Percentiles rank a stretch among this genome's conserved stretches.
Evolutionary conservation across 2,797 vertebrate species (phyloP).

Genomic region (Alfaro cultratus): DNA sequence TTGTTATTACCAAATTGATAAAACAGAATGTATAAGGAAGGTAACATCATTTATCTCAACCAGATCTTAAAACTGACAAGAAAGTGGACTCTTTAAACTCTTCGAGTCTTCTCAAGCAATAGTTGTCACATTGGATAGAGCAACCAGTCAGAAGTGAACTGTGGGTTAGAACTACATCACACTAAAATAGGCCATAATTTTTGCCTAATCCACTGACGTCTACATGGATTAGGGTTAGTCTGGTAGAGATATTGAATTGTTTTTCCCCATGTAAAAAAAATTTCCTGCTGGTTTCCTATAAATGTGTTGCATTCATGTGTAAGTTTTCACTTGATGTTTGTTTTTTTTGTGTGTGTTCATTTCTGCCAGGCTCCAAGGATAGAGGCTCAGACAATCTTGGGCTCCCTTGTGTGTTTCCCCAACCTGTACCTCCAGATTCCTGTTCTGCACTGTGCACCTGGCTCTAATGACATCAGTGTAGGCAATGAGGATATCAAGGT

Average conservation of each 20-base stretch:
- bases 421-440: slow-evolving; percentile 91
- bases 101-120: not conserved
- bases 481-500: slow-evolving; percentile 91
- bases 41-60: not conserved
- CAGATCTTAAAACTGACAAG: not conserved
- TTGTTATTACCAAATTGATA: not conserved
- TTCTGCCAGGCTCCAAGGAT: slow-evolving; percentile 86
- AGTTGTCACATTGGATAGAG: not conserved
- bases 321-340: slow-evolving; percentile 1
- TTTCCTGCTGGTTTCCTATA: slow-evolving; percentile 26
- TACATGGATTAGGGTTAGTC: slow-evolving; percentile 15
- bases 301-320: slow-evolving; percentile 41
- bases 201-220: slow-evolving; percentile 17
- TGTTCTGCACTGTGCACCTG: slow-evolving; percentile 76
- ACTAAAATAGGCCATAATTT: not conserved
- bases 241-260: slow-evolving; percentile 12
- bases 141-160: not conserved
- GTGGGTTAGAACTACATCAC: not conserved
- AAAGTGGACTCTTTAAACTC: not conserved
- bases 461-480: slow-evolving; percentile 76
- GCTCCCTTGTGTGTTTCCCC: slow-evolving; percentile 96
- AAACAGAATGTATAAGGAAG: not conserved
- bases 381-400: slow-evolving; percentile 94
- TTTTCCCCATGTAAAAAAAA: not conserved
- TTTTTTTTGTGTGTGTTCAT: not conserved